Percentiles rank a stretch among this genome's conserved stretches.
Evolutionary conservation across 2,888 invertebrate genomes (phyloP).

Genomic region (Achlya flavicornis): DNA sequence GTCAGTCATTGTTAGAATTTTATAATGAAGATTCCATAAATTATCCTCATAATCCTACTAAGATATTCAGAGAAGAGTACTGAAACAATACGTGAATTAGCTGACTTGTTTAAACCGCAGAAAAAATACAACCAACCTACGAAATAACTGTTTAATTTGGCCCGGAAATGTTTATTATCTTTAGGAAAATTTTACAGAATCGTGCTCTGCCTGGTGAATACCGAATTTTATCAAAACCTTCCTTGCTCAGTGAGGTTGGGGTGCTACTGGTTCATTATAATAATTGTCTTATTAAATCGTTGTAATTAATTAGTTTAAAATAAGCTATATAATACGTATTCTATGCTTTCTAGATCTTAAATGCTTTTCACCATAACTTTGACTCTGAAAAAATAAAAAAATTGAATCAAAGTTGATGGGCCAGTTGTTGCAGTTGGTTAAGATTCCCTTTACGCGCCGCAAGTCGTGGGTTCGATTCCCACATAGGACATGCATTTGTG

Average conservation of each 20-base stretch:
- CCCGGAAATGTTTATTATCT: conserved; percentile 75
- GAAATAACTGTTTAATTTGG: conserved; percentile 74
- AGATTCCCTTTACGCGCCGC: no score
- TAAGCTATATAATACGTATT: no score
- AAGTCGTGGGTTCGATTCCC: no score
- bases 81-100: conserved; percentile 33
- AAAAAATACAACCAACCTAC: conserved; percentile 36
- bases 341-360: no score
- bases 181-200: conserved; percentile 73
- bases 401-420: no score
- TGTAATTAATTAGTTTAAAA: no score
- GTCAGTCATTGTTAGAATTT: no score
- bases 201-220: conserved; percentile 66
- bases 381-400: no score
- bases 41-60: background rate
- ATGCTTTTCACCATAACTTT: no score
- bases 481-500: no score
- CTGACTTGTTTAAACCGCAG: conserved; percentile 17
- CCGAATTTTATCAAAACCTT: conserved; percentile 55
- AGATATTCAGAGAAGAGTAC: conserved; percentile 21
- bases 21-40: no score
- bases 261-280: conserved; percentile 52
- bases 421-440: no score
- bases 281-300: conserved; percentile 1
- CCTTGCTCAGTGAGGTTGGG: conserved; percentile 29